A percentile compares a stretch with the other conserved stretches of the same genome.
phyloP scores from a whole-genome alignment of 92 coral and sea anemone genomes.

The Parazoanthus darwini region DNA sequence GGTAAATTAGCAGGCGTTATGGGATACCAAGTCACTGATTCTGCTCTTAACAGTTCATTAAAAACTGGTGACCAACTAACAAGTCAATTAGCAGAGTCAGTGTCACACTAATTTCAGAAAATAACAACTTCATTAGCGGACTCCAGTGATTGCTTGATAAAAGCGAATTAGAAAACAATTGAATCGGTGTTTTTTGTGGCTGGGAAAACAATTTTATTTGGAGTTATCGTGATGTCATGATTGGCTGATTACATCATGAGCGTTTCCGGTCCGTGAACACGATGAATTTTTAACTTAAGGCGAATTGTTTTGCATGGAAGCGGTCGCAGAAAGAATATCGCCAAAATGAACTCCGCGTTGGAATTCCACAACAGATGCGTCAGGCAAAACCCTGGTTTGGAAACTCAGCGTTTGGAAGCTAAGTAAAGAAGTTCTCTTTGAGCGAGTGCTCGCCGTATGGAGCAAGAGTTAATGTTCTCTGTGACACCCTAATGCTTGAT shows the following conservation, averaged over 20 bases:
- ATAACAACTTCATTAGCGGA: not conserved
- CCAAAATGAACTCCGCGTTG: not conserved
- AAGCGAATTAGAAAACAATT: not conserved
- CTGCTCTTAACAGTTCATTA: not conserved
- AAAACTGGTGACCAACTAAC: not conserved
- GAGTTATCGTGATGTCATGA: constrained; percentile 53
- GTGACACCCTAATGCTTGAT: constrained; percentile 30
- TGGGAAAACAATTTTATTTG: constrained; percentile 17
- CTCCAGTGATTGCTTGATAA: not conserved
- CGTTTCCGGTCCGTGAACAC: constrained; percentile 72
- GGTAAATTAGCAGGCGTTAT: constrained; percentile 35
- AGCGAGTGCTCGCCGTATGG: constrained; percentile 11
- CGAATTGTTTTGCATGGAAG: constrained; percentile 14
- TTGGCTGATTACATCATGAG: constrained; percentile 82
- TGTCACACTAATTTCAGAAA: constrained; percentile 7
- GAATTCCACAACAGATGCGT: constrained; percentile 15
- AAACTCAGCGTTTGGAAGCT: constrained; percentile 13
- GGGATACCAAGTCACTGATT: constrained; percentile 6
- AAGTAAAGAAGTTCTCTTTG: not conserved
- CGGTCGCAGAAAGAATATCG: constrained; percentile 15
- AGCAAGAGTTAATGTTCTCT: constrained; percentile 26
- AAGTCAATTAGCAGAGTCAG: constrained; percentile 1
- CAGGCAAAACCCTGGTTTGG: constrained; percentile 1
- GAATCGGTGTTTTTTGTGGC: not conserved
- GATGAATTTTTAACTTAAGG: constrained; percentile 73